A percentile compares a stretch with the other conserved stretches of the same genome.
Evolutionary conservation across 2,797 vertebrate genomes (phyloP).

Genomic region (Alfaro cultratus): DNA sequence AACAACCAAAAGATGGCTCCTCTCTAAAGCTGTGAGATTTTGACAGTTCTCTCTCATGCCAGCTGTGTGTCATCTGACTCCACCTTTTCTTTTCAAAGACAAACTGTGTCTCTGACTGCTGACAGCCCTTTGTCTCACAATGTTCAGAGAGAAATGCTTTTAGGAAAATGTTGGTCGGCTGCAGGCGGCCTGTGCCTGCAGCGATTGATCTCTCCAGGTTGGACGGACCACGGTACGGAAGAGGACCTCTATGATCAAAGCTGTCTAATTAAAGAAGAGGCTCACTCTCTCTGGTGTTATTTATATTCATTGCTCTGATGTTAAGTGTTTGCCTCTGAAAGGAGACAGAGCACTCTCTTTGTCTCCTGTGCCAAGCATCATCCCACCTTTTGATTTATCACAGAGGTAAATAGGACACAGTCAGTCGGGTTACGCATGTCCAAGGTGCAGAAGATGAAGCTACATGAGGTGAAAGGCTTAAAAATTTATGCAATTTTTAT

Average conservation of each 20-base stretch:
- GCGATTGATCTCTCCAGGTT: conserved; percentile 76
- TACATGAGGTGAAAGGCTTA: conserved; percentile 21
- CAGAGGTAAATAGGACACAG: conserved; percentile 19
- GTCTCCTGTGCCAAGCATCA: conserved; percentile 59
- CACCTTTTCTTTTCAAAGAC: conserved; percentile 54
- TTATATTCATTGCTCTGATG: conserved; percentile 81
- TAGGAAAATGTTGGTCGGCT: conserved; percentile 63
- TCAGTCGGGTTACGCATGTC: conserved; percentile 31
- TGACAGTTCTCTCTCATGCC: conserved; percentile 22
- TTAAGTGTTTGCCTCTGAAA: conserved; percentile 80
- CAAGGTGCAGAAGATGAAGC: conserved; percentile 15
- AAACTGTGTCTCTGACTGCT: conserved; percentile 53
- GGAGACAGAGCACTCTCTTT: conserved; percentile 72
- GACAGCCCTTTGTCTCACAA: conserved; percentile 51
- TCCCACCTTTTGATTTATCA: conserved; percentile 55
- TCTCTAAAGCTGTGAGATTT: neutral
- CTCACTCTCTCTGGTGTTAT: conserved; percentile 72
- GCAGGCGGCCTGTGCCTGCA: conserved; percentile 52
- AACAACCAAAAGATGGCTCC: neutral
- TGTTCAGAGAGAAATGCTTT: conserved; percentile 73
- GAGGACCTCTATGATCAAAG: conserved; percentile 83
- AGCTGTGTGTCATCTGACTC: conserved; percentile 33
- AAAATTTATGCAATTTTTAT: neutral
- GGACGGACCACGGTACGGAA: conserved; percentile 59
- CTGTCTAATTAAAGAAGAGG: conserved; percentile 81